Evolutionary conservation across 2,888 invertebrate genomes (phyloP).

Genomic region (Nomada ferruginata): DNA sequence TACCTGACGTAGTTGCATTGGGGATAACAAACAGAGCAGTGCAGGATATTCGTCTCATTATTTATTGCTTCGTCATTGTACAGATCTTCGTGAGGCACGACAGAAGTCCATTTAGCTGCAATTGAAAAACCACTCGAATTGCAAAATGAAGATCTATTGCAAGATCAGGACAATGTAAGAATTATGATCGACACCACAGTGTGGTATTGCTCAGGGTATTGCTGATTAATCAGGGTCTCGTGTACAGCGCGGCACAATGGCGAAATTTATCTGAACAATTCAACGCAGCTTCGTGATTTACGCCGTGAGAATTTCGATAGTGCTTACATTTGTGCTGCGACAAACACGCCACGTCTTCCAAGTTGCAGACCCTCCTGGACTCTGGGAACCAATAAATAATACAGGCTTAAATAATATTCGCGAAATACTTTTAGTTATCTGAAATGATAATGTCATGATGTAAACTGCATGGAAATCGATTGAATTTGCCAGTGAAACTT

Average conservation of each 20-base stretch:
- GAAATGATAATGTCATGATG: neutral
- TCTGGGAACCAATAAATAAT: constrained; percentile 56
- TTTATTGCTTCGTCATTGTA: neutral
- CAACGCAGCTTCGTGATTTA: constrained; percentile 11
- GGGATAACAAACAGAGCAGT: constrained; percentile 76
- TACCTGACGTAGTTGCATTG: constrained; percentile 75
- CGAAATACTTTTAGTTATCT: neutral
- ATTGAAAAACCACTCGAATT: neutral
- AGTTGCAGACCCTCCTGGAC: constrained; percentile 68
- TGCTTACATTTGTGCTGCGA: constrained; percentile 70
- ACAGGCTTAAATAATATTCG: neutral
- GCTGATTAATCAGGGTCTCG: constrained; percentile 16
- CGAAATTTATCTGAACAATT: constrained; percentile 6
- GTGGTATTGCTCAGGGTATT: neutral
- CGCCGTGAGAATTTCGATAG: neutral
- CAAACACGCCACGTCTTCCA: constrained; percentile 70
- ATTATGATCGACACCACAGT: neutral
- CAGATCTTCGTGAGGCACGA: constrained; percentile 79
- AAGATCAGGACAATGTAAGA: neutral
- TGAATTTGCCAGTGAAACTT: too few relatives aligned
- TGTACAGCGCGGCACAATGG: neutral
- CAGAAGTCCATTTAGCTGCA: constrained; percentile 84
- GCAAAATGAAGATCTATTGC: neutral
- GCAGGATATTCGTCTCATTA: constrained; percentile 39
- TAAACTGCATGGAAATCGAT: neutral